Evolutionary conservation across 2,797 vertebrate species (phyloP), one percentile per base, ranked within the genome.

Genomic region (Melanotaenia nigrans): DNA sequence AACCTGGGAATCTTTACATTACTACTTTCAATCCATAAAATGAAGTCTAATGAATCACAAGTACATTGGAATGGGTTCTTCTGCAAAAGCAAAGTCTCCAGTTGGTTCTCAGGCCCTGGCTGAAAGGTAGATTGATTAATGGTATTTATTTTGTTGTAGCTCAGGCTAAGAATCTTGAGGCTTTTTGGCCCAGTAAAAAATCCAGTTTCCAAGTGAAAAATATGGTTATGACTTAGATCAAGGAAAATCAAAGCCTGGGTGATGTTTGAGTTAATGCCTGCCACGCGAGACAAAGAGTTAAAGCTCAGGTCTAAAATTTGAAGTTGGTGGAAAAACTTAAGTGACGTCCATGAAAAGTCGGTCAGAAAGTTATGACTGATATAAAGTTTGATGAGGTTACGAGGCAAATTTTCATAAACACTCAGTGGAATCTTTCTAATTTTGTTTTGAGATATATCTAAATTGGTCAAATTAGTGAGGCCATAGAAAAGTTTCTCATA

Each of bases 31-130:
- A 97, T 90, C 93, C 95, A 96, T 18, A 84, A 30, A 71, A 93
- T 87, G 24, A 97, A 96, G 49, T 95, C 85, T 1, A 92, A 22
- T 1, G 90, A 84, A 74, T 94, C 92, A 65, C 94, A 96, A 0
- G 90, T 95, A 68, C 94, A 96, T 24, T 93, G 86, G 54, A 95
- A 95, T 1, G 91, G 93, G 83, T 96, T 97, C 4, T 28, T 9
- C 5, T 87, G 65, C 54, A 97, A 89, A 32, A 65, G 74, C 75
- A 95, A 76, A 9, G 79, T 75, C 36, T 90, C 22, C 51, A 95
- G 80, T 1, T 68, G 74, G 65, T 74, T 91, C 1, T 85, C 45
- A 0, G 61, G 61, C 18, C 56, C 79, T 0, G 68, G n/a, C 5
- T 81, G 28, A 62, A 95, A 93, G 1, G 86, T 86, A 36, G 92